A percentile compares a stretch with the other conserved stretches of the same genome.
Conservation (phyloP, 2,113 vertebrate genomes). For the Hemiscyllium ocellatum region DNA sequence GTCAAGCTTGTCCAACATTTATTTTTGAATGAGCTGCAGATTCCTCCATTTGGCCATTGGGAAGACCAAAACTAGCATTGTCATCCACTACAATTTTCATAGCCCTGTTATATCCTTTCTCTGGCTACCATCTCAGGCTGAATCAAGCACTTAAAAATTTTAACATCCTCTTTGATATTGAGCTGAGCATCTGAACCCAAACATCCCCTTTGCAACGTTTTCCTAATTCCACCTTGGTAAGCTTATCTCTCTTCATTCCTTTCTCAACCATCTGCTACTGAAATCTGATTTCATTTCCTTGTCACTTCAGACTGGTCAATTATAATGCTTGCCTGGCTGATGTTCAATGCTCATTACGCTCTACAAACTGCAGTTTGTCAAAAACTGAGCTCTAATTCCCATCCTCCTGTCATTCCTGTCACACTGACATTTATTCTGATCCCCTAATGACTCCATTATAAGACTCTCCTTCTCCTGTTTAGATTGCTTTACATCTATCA, state of each 20-base stretch:
- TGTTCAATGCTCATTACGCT: background rate
- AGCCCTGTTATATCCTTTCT: background rate
- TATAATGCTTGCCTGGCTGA: background rate
- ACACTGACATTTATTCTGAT: background rate
- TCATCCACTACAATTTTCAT: background rate
- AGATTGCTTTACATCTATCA: background rate
- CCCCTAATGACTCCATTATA: background rate
- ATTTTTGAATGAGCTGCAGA: background rate
- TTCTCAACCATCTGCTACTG: background rate
- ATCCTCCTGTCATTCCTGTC: background rate
- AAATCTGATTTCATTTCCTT: background rate
- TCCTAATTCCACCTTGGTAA: background rate
- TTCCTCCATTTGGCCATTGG: background rate
- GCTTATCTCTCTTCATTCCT: background rate
- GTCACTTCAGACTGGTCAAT: background rate
- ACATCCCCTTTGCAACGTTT: background rate
- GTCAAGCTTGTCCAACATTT: background rate
- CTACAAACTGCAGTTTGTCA: background rate
- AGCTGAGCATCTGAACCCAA: background rate
- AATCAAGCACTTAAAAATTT: background rate
- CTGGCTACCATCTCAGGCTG: background rate
- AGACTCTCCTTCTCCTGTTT: background rate
- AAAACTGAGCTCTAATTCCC: background rate
- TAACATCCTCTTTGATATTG: background rate
- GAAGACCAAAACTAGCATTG: background rate